phyloP scores from a whole-genome alignment of 37 sponge, comb jelly and placozoan genomes.

The Petrosia ficiformis region DNA sequence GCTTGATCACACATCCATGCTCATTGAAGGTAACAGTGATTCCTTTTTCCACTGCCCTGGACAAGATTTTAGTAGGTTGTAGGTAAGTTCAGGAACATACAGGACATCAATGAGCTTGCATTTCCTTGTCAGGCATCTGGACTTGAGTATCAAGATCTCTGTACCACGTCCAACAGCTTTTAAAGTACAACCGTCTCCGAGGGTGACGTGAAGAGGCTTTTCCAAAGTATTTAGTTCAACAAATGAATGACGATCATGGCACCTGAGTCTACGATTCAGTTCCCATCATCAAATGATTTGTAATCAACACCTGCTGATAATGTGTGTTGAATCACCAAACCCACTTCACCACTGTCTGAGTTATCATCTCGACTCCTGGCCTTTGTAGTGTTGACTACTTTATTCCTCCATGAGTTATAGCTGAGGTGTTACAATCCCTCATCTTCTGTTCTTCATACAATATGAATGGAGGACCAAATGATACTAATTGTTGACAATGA shows the following conservation, averaged over 20 bases:
- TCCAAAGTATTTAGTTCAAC: conserved; percentile 10
- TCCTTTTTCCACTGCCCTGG: conserved; percentile 16
- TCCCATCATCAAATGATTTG: background rate
- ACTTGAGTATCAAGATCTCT: background rate
- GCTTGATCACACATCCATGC: background rate
- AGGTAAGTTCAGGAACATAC: conserved; percentile 8
- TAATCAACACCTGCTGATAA: conserved; percentile 3
- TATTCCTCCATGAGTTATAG: no score
- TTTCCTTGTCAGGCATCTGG: conserved; percentile 5
- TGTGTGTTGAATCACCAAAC: conserved; percentile 5
- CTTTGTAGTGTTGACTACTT: background rate
- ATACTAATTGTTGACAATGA: no score
- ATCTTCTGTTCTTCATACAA: no score
- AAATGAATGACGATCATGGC: conserved; percentile 4
- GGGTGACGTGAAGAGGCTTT: background rate
- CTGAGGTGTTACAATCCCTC: no score
- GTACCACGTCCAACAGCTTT: conserved; percentile 1
- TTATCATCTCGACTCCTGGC: background rate
- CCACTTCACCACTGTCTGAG: background rate
- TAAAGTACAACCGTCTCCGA: conserved; percentile 20
- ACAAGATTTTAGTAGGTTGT: conserved; percentile 10
- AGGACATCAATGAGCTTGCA: conserved; percentile 8
- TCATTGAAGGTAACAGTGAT: background rate
- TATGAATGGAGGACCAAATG: no score
- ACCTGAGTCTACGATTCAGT: conserved; percentile 15